Base-by-base conservation (phyloP, 2,113 vertebrate genomes). In the Limanda limanda region DNA sequence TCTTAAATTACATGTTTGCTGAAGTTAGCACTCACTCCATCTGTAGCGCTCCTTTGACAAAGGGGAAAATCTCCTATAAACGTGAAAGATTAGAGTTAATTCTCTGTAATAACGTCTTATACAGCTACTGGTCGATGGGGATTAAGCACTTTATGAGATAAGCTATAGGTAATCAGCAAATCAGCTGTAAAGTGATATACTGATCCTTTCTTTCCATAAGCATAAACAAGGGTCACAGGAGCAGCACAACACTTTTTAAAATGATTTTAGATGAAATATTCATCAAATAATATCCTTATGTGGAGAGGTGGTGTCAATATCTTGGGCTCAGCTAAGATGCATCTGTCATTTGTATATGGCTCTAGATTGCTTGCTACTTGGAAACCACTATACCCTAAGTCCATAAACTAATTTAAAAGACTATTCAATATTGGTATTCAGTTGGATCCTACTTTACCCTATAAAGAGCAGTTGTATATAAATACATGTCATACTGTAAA, bases 61-160 rank as follows among this genome's bases (percentile, higher is more conserved):
- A 55, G 25, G 20, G 10, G 13, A 56, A 86, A 86, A 47, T 14
- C 11, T 45, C 23, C 12, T 24, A 69, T 78, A 76, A n/a, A 73
- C 52, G 57, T 42, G 24, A 74, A 63, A 74, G 79, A 85, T 86
- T 77, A 76, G n/a, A 65, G 59, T 14, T 17, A 76, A 84, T 68
- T 56, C 76, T 71, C 1, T 8, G 65, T 23, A 88, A 71, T 77
- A 67, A 74, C 68, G 23, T 68, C 31, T 82, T 67, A 76, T 21
- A 20, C 20, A 56, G 57, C 2, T 45, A 35, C 70, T 70, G 40
- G 27, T 76, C 82, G n/a, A 13, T 85, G 75, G 54, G 56, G 84
- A 84, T 85, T 93, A 82, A 83, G 78, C 57, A 70, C 76, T 80
- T 88, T 67, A 89, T 62, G 60, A 82, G 86, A 85, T 92, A 86